Evolutionary conservation across 2,113 vertebrate genomes (phyloP), one percentile per base, ranked within the genome.

Genomic region (Grallaria varia): DNA sequence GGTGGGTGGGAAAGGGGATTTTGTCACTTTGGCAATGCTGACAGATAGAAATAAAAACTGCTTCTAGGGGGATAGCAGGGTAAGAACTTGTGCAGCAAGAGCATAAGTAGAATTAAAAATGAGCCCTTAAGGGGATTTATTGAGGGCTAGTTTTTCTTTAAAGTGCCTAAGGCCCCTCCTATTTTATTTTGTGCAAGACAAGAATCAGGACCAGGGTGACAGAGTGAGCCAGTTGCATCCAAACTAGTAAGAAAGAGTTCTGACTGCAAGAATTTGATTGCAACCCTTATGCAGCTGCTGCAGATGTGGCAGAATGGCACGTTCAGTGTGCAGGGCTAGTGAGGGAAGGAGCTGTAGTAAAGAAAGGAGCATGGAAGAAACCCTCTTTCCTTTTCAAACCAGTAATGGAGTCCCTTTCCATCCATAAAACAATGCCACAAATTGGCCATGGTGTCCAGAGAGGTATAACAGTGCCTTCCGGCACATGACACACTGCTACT

Each of bases 21-120:
- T 96, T 97, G 96, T 97, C 95, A 96, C 93, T 95, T 94, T 93
- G 92, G 77, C 93, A 96, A 73, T 27, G 76, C 96, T 96, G 96
- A 93, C 93, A 97, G 95, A 96, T 95, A 94, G 92, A 94, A 97
- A 96, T 95, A 96, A 97, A 96, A 97, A 96, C 92, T 94, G 96
- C 95, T 97, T 96, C 92, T 45, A 90, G 92, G 93, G 86, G 90
- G 68, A 93, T 72, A 93, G 92, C 90, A 93, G 90, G 83, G 80
- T 87, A 95, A 96, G 90, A 95, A 96, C 80, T 90, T 87, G 93
- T 93, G 95, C 93, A 96, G 95, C 93, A 96, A 94, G 90, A 79
- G 84, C 90, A 79, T 40, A 97, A 96, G 88, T 79, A 93, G 96
- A 95, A 95, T 94, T 96, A 87, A 96, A 96, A 96, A 97, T 95